Evolutionary conservation across 2,797 vertebrate genomes (phyloP).

Genomic region (Decapterus maruadsi): DNA sequence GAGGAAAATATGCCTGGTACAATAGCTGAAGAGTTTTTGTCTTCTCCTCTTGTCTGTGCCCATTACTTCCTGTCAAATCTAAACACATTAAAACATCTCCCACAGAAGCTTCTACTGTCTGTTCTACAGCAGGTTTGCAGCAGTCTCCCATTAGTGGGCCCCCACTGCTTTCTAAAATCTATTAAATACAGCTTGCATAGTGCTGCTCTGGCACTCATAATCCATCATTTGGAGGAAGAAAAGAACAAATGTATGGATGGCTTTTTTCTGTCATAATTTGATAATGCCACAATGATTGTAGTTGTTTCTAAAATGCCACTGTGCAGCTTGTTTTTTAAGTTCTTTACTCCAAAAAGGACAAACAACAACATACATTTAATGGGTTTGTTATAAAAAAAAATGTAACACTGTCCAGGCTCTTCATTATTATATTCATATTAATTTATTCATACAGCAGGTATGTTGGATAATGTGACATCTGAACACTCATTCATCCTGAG

Average conservation of each 20-base stretch:
- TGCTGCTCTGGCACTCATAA: constrained; percentile 1
- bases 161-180: constrained; percentile 2
- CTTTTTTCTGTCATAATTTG: neutral
- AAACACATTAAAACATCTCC: constrained; percentile 15
- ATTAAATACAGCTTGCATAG: constrained; percentile 4
- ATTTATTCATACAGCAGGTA: constrained; percentile 1
- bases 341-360: neutral
- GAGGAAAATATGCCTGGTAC: neutral
- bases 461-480: neutral
- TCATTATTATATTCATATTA: neutral
- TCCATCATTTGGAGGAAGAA: constrained; percentile 13
- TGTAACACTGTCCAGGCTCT: neutral
- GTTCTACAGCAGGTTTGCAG: constrained; percentile 11
- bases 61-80: constrained; percentile 1
- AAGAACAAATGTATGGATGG: constrained; percentile 4
- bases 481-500: neutral
- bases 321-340: neutral
- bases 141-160: constrained; percentile 4
- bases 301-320: neutral
- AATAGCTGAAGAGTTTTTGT: neutral
- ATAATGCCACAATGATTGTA: neutral
- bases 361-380: neutral
- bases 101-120: neutral
- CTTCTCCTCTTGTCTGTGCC: neutral
- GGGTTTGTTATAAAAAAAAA: neutral